Evolutionary conservation across 92 coral and sea anemone species (phyloP).

Genomic region (Heteractis magnifica): DNA sequence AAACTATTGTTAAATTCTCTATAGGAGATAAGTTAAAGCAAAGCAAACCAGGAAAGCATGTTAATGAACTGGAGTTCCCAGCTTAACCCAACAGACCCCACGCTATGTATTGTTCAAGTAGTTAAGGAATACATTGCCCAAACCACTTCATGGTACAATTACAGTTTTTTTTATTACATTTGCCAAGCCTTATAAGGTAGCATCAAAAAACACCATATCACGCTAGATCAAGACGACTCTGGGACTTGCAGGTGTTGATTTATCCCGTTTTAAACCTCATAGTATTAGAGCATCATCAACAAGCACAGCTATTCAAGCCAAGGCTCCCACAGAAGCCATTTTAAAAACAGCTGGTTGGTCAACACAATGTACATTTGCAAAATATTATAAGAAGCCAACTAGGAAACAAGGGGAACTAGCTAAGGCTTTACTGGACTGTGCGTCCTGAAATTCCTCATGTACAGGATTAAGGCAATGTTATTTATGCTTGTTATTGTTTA

Average conservation of each 20-base stretch:
- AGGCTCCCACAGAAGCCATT: neutral
- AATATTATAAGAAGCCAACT: conserved; percentile 47
- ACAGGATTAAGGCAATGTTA: neutral
- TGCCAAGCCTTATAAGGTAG: neutral
- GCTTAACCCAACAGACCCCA: conserved; percentile 28
- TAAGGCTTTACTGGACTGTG: too few species aligned
- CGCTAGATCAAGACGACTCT: conserved; percentile 47
- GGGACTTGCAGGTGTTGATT: conserved; percentile 41
- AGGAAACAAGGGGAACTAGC: conserved; percentile 40
- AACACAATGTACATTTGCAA: conserved; percentile 30
- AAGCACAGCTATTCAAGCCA: conserved; percentile 35
- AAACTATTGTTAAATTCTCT: neutral
- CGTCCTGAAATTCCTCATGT: too few species aligned
- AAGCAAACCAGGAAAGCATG: conserved; percentile 45
- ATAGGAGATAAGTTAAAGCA: conserved; percentile 22
- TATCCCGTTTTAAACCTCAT: conserved; percentile 42
- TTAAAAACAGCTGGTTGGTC: conserved; percentile 53
- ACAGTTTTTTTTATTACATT: neutral
- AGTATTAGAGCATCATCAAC: conserved; percentile 32
- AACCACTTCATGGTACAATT: neutral
- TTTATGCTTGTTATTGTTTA: neutral
- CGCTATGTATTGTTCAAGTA: conserved; percentile 24
- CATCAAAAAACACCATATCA: conserved; percentile 49
- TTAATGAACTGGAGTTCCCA: conserved; percentile 40
- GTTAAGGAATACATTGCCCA: conserved; percentile 20